Evolutionary conservation across 2,113 vertebrate genomes (phyloP), one percentile per base, ranked within the genome.

Genomic region (Conger conger): DNA sequence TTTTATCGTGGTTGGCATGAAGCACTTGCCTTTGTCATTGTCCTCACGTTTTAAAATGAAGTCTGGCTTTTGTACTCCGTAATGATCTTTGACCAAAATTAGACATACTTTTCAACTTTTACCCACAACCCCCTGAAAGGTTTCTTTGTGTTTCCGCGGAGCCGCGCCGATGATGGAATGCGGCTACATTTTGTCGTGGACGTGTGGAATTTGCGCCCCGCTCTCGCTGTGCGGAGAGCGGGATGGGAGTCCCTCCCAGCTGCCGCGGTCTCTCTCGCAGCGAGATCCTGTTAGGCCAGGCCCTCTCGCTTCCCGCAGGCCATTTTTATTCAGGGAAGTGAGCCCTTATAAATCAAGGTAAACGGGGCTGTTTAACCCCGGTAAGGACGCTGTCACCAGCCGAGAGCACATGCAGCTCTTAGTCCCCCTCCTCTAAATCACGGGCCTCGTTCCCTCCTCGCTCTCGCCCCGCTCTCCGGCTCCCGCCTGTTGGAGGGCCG

Each of bases 71-170:
- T 95, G 93, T 94, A 91, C 90, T 92, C 90, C 88, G 91, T 95
- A 94, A 95, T 94, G 94, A 95, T 94, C 94, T 95, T 93, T 94
- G 94, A 95, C 94, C 94, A 93, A 94, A 95, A 95, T 95, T 95
- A 95, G 94, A 95, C 93, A 93, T 94, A 94, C 94, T 94, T 93
- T 94, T 94, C 94, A 94, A 94, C 92, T 94, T 94, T 93, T 92
- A 91, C 93, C 94, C 93, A 90, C 89, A 91, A 92, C 91, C 91
- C 93, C 91, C 33, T 93, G 91, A 94, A 95, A 94, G 93, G 88
- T 86, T 91, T 92, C 92, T 95, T 95, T 95, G 94, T 95, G 90
- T 87, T 89, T 88, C 73, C 85, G 89, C 91, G 36, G 83, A 90
- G 87, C 89, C 91, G 91, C 90, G 89, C 88, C 84, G 89, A 89